Evolutionary conservation across 2,888 invertebrate genomes (phyloP).

Genomic region (Orthosia cruda): DNA sequence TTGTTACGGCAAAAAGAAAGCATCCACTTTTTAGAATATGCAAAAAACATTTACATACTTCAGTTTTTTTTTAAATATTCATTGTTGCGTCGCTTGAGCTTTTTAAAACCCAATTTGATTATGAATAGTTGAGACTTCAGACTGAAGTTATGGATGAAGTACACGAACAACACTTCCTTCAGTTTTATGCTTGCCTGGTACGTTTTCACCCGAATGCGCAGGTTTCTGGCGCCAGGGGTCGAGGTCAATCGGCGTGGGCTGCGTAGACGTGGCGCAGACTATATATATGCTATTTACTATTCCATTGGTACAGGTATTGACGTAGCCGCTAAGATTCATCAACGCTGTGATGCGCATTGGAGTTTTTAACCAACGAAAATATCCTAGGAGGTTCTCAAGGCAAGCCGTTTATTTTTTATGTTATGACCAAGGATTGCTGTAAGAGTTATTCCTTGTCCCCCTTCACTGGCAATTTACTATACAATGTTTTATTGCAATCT

Average conservation of each 20-base stretch:
- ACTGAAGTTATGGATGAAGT: not conserved
- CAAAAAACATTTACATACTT: not conserved
- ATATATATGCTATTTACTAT: not conserved
- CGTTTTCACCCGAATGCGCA: conserved; percentile 37
- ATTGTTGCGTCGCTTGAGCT: too few species aligned
- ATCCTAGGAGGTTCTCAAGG: too few species aligned
- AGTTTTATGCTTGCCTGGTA: conserved; percentile 14
- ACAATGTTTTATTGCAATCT: too few species aligned
- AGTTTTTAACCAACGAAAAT: too few species aligned
- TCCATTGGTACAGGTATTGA: not conserved
- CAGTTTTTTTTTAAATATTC: not conserved
- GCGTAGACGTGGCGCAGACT: not conserved
- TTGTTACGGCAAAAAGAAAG: too few species aligned
- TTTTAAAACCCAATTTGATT: not conserved
- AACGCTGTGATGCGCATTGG: too few species aligned
- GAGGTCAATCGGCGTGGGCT: conserved; percentile 12
- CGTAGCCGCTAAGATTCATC: not conserved
- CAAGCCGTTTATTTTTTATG: too few species aligned
- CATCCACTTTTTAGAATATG: too few species aligned
- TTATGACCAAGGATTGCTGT: too few species aligned
- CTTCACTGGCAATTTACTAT: too few species aligned
- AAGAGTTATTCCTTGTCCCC: too few species aligned
- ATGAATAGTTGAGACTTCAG: not conserved
- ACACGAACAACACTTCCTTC: not conserved
- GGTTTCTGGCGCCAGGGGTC: conserved; percentile 18